Conservation (phyloP, 2,888 invertebrate species). For the Gasteruption jaculator region DNA sequence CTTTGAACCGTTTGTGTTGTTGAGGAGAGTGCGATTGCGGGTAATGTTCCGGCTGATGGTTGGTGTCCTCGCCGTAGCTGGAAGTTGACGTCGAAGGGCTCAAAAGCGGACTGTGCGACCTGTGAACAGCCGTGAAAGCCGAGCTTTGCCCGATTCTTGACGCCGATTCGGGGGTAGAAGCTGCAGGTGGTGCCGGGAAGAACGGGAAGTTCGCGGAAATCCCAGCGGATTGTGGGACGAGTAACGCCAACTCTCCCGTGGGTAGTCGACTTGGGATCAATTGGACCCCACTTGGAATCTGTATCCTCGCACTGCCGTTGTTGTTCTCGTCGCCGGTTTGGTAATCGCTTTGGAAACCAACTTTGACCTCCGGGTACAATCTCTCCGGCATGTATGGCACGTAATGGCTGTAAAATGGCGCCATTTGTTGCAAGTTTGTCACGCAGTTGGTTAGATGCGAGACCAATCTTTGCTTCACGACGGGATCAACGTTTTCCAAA, state of each 20-base stretch:
- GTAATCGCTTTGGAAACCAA: slow-evolving; percentile 46
- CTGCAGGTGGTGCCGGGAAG: slow-evolving; percentile 48
- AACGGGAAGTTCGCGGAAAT: slow-evolving; percentile 54
- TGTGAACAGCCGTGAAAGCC: slow-evolving; percentile 50
- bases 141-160: slow-evolving; percentile 39
- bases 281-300: slow-evolving; percentile 61
- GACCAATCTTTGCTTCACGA: slow-evolving; percentile 62
- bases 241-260: slow-evolving; percentile 63
- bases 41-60: slow-evolving; percentile 52
- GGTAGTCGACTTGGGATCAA: slow-evolving; percentile 63
- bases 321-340: slow-evolving; percentile 53
- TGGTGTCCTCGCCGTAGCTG: slow-evolving; percentile 59
- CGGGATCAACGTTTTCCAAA: slow-evolving; percentile 61
- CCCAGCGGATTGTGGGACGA: slow-evolving; percentile 57
- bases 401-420: slow-evolving; percentile 50
- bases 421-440: slow-evolving; percentile 57
- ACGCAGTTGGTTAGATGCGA: slow-evolving; percentile 65
- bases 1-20: slow-evolving; percentile 34
- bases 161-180: slow-evolving; percentile 33
- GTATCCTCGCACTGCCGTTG: slow-evolving; percentile 56
- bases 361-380: slow-evolving; percentile 48
- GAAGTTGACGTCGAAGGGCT: slow-evolving; percentile 71
- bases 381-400: slow-evolving; percentile 49
- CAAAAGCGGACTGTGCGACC: slow-evolving; percentile 63
- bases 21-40: slow-evolving; percentile 36